Evolutionary conservation across 2,888 invertebrate genomes (phyloP).

Genomic region (Brachyopa scutellaris): DNA sequence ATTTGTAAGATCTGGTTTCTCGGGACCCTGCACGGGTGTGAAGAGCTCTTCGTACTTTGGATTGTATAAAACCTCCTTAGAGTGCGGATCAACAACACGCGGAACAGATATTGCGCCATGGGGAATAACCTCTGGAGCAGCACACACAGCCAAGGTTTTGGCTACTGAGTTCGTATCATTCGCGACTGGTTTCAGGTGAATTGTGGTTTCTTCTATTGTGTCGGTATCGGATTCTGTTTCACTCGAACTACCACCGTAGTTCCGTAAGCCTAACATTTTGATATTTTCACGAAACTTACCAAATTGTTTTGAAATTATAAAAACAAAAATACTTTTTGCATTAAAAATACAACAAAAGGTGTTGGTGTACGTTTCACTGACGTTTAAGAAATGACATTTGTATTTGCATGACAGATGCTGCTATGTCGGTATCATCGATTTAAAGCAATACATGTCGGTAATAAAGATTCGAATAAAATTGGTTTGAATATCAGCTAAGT

Average conservation of each 20-base stretch:
- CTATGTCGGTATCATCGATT: background rate
- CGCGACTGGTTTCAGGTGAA: constrained; percentile 84
- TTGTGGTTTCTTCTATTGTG: constrained; percentile 82
- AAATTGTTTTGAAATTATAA: background rate
- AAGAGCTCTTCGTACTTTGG: constrained; percentile 97
- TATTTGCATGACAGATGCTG: background rate
- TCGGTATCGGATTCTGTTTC: constrained; percentile 84
- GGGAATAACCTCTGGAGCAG: constrained; percentile 92
- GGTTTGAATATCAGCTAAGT: constrained; percentile 4
- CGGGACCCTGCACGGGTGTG: constrained; percentile 95
- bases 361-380: constrained; percentile 38
- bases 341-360: constrained; percentile 19
- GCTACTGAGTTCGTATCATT: constrained; percentile 84
- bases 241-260: constrained; percentile 87
- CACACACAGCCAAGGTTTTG: constrained; percentile 87
- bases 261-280: constrained; percentile 88
- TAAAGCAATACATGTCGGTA: background rate
- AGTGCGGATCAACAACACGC: constrained; percentile 89
- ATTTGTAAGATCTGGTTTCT: constrained; percentile 95
- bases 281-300: no score
- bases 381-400: constrained; percentile 25
- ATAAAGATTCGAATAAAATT: no score
- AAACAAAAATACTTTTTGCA: constrained; percentile 29
- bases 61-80: constrained; percentile 93
- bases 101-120: constrained; percentile 88